Conservation (phyloP, 1,140 invertebrate genomes). For the Argopecten irradians region DNA sequence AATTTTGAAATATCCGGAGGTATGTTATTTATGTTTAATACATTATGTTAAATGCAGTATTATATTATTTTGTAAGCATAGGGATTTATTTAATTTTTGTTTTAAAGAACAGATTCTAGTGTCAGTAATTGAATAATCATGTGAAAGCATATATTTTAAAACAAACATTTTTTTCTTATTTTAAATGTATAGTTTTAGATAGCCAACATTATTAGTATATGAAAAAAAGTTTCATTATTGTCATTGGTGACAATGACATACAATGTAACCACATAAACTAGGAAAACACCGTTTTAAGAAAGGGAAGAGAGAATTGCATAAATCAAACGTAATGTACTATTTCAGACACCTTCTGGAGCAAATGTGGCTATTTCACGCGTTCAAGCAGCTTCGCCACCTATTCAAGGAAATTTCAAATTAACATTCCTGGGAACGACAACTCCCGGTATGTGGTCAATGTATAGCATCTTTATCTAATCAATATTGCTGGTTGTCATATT, state of each 20-base stretch:
- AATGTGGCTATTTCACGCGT: not conserved
- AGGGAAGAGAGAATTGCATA: not conserved
- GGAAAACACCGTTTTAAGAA: not conserved
- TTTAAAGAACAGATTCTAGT: no score
- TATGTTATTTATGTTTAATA: no score
- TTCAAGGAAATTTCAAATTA: slow-evolving; percentile 57
- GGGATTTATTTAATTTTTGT: no score
- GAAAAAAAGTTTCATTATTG: no score
- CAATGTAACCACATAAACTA: not conserved
- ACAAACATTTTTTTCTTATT: no score
- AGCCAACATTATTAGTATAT: no score
- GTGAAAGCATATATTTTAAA: no score
- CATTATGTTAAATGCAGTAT: no score
- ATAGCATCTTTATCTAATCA: not conserved
- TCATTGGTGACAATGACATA: not conserved
- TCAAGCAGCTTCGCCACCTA: slow-evolving; percentile 54
- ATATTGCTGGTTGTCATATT: not conserved
- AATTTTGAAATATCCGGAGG: no score
- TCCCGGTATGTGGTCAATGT: slow-evolving; percentile 44
- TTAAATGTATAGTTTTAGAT: no score
- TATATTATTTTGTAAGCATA: no score
- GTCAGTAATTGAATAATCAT: no score
- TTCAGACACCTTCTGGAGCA: slow-evolving; percentile 20
- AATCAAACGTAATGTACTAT: slow-evolving; percentile 24
- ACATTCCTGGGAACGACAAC: slow-evolving; percentile 50